These are phyloP conservation scores for Pagrus major DNA, from an alignment of 2,113 vertebrate genomes.

Conservation along the genomic window DNA sequence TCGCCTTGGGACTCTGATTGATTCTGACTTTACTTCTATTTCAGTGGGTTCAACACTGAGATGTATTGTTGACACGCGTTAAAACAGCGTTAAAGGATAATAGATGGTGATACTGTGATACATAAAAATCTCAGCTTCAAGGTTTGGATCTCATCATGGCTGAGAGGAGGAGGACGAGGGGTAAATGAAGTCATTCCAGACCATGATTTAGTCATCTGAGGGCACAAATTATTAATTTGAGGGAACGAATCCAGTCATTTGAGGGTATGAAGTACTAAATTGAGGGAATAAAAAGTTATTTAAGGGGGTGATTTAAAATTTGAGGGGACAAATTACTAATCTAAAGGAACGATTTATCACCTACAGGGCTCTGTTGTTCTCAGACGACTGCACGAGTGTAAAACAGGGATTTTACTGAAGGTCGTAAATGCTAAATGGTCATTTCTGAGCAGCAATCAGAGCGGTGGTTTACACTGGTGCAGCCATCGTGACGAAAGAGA, in stretches of 20 bases:
- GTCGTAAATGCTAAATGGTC: not conserved
- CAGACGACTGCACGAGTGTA: not conserved
- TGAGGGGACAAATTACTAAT: constrained; percentile 18
- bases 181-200: constrained; percentile 26
- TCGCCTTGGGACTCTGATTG: not conserved
- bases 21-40: not conserved
- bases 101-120: constrained; percentile 3
- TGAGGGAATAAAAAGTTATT: constrained; percentile 28
- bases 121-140: not conserved
- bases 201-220: constrained; percentile 24
- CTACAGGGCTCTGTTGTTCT: not conserved
- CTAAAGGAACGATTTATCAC: constrained; percentile 5
- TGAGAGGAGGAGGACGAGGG: not conserved
- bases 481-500: not conserved
- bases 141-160: not conserved
- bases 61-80: not conserved
- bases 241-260: constrained; percentile 6
- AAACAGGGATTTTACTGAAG: not conserved
- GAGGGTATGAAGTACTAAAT: constrained; percentile 22
- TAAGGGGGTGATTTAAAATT: constrained; percentile 7
- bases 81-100: not conserved
- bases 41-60: not conserved
- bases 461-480: not conserved
- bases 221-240: constrained; percentile 37
- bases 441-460: not conserved